Base-by-base conservation (phyloP, 2,113 vertebrate genomes). In the Rhizomys pruinosus region DNA sequence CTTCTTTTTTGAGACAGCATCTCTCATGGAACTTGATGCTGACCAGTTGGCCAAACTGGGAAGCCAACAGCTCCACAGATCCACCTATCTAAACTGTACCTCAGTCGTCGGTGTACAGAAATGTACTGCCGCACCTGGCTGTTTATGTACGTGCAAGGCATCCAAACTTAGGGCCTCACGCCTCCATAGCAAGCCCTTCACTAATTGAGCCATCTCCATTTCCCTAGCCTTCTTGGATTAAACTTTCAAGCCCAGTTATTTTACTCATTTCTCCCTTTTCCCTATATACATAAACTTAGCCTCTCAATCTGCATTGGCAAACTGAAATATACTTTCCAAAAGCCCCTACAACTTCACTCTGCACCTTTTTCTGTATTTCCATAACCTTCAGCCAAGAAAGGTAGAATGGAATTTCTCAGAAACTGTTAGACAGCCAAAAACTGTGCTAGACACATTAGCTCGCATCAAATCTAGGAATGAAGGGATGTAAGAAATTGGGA, bases 401-500 rank as follows among this genome's bases (percentile, higher is more conserved):
- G 42, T 79, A 68, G 59, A 93, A 79, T 78, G 55, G 63, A 81
- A 85, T 76, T 92, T 93, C 79, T 95, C 61, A 89, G 71, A 34
- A 93, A 92, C n/a, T 63, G 25, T 80, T 72, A 74, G 74, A 22
- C 15, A 95, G 94, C 88, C 94, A 94, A 90, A 94, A 85, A 82
- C 47, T 93, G 3, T 95, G 90, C 64, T 96, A 64, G 85, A 95
- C 63, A 12, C 72, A 95, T 94, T 95, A 92, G 61, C 15, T 89
- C 90, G 39, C 84, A 71, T 77, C 55, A 2, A 82, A 47, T 81
- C 42, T 32, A 91, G 92, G 42, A 90, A 84, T 19, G 5, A 77
- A 94, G 34, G 82, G 88, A 96, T 96, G 93, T 29, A 84, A 93
- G 61, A 94, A 84, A 88, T 47, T 79, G 95, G 85, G 64, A 72